Percentiles rank a stretch among this genome's conserved stretches.
phyloP scores from a whole-genome alignment of 1,140 invertebrate genomes.

The Idris sp. region DNA sequence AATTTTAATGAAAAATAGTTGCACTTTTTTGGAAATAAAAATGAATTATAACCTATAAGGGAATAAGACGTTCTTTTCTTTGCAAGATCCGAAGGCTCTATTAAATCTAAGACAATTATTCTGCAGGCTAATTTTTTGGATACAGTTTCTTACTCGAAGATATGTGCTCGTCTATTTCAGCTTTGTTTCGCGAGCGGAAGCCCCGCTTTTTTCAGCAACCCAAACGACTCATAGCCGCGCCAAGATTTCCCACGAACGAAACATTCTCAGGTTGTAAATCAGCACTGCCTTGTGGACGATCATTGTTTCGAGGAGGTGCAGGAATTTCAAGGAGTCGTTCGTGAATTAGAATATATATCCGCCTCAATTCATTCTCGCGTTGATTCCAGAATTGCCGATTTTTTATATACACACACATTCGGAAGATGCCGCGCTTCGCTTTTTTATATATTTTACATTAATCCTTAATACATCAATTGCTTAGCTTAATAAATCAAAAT shows the following conservation, averaged over 20 bases:
- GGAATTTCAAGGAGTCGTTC: constrained; percentile 61
- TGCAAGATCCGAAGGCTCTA: constrained; percentile 25
- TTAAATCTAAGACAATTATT: constrained; percentile 55
- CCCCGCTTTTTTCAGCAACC: constrained; percentile 59
- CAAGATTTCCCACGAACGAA: constrained; percentile 67
- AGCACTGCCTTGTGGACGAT: constrained; percentile 61
- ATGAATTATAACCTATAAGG: no score
- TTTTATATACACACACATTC: constrained; percentile 42
- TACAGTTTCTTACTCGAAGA: constrained; percentile 42
- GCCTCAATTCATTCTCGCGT: constrained; percentile 60
- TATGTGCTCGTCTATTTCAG: constrained; percentile 43
- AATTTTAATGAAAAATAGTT: constrained; percentile 18
- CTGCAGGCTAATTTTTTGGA: constrained; percentile 44
- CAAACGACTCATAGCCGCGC: constrained; percentile 61
- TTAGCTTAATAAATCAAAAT: no score
- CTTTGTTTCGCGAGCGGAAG: constrained; percentile 60
- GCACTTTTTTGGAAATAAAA: constrained; percentile 16
- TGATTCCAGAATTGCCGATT: constrained; percentile 60
- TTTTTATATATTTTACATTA: no score
- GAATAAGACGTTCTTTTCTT: constrained; percentile 29
- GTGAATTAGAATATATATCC: constrained; percentile 64
- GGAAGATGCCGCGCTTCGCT: constrained; percentile 24
- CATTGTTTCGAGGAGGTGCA: constrained; percentile 62
- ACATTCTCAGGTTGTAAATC: constrained; percentile 69
- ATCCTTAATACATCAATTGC: no score